Base-by-base conservation (phyloP, 2,888 invertebrate species). In the Coelopa pilipes region DNA sequence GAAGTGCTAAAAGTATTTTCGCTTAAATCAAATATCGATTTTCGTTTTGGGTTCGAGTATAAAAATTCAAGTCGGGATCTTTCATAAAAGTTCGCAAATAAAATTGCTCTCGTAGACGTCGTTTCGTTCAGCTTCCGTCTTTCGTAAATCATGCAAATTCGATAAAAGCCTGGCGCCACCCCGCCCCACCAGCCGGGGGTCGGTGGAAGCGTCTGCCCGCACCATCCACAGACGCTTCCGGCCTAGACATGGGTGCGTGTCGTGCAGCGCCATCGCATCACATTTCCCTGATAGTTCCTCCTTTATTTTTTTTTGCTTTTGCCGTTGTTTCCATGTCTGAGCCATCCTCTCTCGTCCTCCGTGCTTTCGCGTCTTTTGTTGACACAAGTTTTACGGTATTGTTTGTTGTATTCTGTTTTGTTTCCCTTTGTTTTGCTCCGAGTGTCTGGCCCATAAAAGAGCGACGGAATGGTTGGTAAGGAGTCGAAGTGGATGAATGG, bases 281-380 rank as follows among this genome's bases (percentile, higher is more conserved):
- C 21, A 57, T 10, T 57, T n/a, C 57, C 57, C 17, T 13, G 11
- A 57, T 1, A 57, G 19, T n/a, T 11, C 57, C 11, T 57, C 15
- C 57, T 57, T 21, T n/a, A 19, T 17, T 57, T 10, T 10, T 24
- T 11, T 34, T 4, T 34, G 34, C 34, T 34, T 34, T n/a, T n/a
- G n/a, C n/a, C n/a, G n/a, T n/a, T n/a, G n/a, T n/a, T n/a, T n/a
- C n/a, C n/a, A n/a, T n/a, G n/a, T n/a, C 34, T 34, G 34, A 34
- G 34, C 34, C 34, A 34, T 34, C 34, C 7, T 21, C 60, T 60
- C 3, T 24, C 13, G 13, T 60, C 34, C 34, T 21, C 34, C 60
- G 34, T 24, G 60, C 24, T 60, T 60, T 60, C 60, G 13, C 60
- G 24, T 60, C 60, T 60, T 60, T 60, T 60, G 24, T 60, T 60